A percentile compares a stretch with the other conserved stretches of the same genome.
These are phyloP conservation scores for Cyprinodon variegatus DNA, from an alignment of 2,113 vertebrate species.

Conservation along the genomic window DNA sequence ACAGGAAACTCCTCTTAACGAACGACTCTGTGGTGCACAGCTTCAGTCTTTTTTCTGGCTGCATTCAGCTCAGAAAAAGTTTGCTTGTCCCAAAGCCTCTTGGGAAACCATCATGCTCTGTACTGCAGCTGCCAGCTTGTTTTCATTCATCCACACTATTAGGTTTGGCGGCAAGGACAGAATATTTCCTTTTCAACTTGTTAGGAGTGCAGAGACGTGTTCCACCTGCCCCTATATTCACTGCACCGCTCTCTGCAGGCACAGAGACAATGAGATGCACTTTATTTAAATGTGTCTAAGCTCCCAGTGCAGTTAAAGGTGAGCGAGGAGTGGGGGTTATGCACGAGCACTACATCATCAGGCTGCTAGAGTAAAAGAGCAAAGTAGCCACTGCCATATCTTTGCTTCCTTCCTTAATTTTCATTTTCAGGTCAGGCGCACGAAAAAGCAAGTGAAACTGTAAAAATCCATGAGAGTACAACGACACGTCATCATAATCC, in stretches of 20 bases:
- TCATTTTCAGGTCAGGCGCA: neutral
- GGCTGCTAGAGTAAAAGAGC: slow-evolving; percentile 43
- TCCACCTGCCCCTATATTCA: neutral
- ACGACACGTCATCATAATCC: slow-evolving; percentile 1
- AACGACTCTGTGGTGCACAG: slow-evolving; percentile 21
- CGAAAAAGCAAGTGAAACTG: neutral
- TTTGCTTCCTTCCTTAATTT: slow-evolving; percentile 4
- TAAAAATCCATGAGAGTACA: neutral
- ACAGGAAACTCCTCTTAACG: slow-evolving; percentile 29
- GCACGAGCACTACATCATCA: slow-evolving; percentile 57
- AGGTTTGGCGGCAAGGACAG: neutral
- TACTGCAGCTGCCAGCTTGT: slow-evolving; percentile 31
- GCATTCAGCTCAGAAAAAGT: slow-evolving; percentile 16
- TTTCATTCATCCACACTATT: slow-evolving; percentile 38
- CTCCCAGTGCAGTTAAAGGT: slow-evolving; percentile 47
- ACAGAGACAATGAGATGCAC: slow-evolving; percentile 12
- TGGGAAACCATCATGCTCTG: slow-evolving; percentile 42
- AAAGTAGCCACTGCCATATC: slow-evolving; percentile 23
- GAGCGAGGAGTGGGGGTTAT: slow-evolving; percentile 35
- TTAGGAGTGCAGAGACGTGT: neutral
- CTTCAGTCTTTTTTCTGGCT: slow-evolving; percentile 21
- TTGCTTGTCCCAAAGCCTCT: slow-evolving; percentile 40
- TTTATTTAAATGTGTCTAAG: slow-evolving; percentile 61
- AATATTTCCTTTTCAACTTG: slow-evolving; percentile 25
- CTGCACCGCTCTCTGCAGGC: slow-evolving; percentile 15